A percentile compares a stretch with the other conserved stretches of the same genome.
These are phyloP conservation scores for Rhipidura dahli DNA, from an alignment of 2,113 vertebrate species.

Conservation along the genomic window DNA sequence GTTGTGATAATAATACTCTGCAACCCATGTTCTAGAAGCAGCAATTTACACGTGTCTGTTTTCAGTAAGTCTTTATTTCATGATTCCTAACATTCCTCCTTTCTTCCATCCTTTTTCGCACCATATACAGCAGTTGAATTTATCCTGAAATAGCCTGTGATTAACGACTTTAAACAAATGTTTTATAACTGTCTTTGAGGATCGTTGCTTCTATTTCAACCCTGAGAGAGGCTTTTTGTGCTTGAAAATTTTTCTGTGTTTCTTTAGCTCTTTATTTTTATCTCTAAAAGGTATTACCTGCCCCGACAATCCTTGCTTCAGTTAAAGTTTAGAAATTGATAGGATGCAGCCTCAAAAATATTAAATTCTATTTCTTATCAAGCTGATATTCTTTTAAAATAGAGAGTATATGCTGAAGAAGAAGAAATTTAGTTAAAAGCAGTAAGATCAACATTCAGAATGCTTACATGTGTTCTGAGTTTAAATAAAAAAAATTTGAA, in stretches of 20 bases:
- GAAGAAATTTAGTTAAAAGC: background rate
- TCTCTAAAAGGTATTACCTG: background rate
- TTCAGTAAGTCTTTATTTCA: background rate
- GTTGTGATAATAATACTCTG: background rate
- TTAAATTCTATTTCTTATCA: background rate
- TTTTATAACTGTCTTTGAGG: background rate
- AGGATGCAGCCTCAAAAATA: background rate
- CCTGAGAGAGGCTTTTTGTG: background rate
- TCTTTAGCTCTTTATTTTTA: background rate
- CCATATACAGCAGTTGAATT: background rate
- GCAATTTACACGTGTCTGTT: background rate
- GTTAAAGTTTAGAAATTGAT: background rate
- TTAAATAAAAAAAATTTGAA: slow-evolving; percentile 21
- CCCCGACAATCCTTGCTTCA: background rate
- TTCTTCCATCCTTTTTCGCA: background rate
- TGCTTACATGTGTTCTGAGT: background rate
- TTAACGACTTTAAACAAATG: background rate
- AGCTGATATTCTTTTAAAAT: background rate
- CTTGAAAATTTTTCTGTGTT: background rate
- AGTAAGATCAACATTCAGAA: background rate
- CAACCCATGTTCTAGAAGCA: background rate
- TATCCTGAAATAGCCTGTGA: background rate
- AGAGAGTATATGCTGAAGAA: background rate
- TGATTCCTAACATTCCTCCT: background rate
- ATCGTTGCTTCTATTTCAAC: background rate